phyloP scores from a whole-genome alignment of 2,888 invertebrate genomes.

The Pemphredon lugubris region DNA sequence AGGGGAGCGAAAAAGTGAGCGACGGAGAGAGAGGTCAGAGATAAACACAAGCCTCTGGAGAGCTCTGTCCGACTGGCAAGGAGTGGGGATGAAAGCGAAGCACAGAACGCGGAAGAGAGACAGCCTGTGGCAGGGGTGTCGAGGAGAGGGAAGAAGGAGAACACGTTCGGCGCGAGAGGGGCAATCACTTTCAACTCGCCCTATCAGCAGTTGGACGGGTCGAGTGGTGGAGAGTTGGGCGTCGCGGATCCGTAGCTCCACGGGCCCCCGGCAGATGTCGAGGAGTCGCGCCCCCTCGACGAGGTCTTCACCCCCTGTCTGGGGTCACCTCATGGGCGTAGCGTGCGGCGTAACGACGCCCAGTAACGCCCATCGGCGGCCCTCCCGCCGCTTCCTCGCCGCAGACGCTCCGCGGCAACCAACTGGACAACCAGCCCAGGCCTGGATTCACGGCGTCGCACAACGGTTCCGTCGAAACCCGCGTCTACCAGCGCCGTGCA shows the following conservation, averaged over 20 bases:
- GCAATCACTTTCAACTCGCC: slow-evolving; percentile 18
- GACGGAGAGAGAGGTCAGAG: slow-evolving; percentile 30
- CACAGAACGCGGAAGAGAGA: background rate
- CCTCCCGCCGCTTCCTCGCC: slow-evolving; percentile 69
- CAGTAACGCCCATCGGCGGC: slow-evolving; percentile 65
- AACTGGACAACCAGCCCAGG: slow-evolving; percentile 78
- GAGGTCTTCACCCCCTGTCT: slow-evolving; percentile 46
- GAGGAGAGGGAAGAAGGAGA: slow-evolving; percentile 14
- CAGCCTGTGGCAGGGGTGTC: background rate
- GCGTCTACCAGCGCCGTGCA: slow-evolving; percentile 67
- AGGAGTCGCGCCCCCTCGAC: slow-evolving; percentile 41
- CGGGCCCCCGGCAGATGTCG: slow-evolving; percentile 58
- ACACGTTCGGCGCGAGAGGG: slow-evolving; percentile 7
- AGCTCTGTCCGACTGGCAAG: slow-evolving; percentile 5
- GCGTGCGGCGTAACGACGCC: slow-evolving; percentile 42
- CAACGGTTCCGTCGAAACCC: slow-evolving; percentile 71
- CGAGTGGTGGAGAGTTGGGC: slow-evolving; percentile 40
- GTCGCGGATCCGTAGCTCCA: slow-evolving; percentile 30
- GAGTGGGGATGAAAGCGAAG: slow-evolving; percentile 10
- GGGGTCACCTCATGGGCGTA: slow-evolving; percentile 46
- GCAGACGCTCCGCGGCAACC: slow-evolving; percentile 80
- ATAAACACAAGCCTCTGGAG: slow-evolving; percentile 40
- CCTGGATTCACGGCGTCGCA: slow-evolving; percentile 72
- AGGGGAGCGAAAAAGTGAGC: slow-evolving; percentile 32
- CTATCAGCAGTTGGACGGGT: slow-evolving; percentile 29